Conservation (phyloP, 2,888 invertebrate species). For the Acrocyrtus sp. region DNA sequence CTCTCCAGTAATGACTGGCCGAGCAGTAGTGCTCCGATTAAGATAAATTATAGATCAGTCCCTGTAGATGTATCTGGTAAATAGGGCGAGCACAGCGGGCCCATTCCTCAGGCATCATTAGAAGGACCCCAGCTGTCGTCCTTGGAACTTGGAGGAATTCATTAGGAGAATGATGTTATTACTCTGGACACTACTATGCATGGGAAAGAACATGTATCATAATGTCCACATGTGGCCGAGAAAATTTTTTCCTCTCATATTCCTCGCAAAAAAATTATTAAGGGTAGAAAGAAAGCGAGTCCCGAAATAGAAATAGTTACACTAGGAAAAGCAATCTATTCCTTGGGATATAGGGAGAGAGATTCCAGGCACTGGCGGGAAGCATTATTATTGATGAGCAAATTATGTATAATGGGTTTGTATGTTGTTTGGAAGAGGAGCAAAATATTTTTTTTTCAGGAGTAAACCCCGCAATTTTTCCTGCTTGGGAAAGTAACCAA, state of each 20-base stretch:
- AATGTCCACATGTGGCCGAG: not conserved
- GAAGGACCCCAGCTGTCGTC: slow-evolving; percentile 40
- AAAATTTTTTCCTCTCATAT: too few relatives aligned
- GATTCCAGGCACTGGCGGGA: not conserved
- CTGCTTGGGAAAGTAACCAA: too few relatives aligned
- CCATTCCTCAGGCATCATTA: slow-evolving; percentile 12
- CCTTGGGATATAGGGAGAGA: not conserved
- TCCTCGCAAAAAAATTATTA: not conserved
- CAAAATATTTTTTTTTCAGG: not conserved
- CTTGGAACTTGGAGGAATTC: slow-evolving; percentile 26
- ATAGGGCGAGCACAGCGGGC: slow-evolving; percentile 20
- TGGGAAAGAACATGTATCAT: not conserved
- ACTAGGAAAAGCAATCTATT: not conserved
- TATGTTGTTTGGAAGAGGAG: not conserved
- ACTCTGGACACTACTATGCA: too few relatives aligned
- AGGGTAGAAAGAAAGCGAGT: not conserved
- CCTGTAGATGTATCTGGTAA: slow-evolving; percentile 11
- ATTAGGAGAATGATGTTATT: slow-evolving; percentile 9
- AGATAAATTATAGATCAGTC: slow-evolving; percentile 38
- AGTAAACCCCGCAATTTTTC: not conserved
- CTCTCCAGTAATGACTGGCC: not conserved
- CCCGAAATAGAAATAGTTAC: too few relatives aligned
- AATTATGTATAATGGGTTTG: not conserved
- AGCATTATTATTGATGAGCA: not conserved
- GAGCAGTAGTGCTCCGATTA: slow-evolving; percentile 10